Conservation (phyloP, 1,140 invertebrate species). For the Pseudoatta argentina region DNA sequence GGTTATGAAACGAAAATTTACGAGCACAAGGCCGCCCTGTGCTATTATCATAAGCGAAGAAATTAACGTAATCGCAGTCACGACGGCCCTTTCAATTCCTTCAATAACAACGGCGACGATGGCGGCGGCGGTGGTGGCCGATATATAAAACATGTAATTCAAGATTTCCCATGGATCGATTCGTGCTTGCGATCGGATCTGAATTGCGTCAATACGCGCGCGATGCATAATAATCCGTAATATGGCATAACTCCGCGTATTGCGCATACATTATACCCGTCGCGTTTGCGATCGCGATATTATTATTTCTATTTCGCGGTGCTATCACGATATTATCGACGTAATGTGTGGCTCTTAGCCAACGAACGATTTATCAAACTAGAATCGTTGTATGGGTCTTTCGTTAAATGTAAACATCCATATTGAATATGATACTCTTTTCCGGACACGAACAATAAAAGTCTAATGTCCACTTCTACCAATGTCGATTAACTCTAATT, state of each 20-base stretch:
- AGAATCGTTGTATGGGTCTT: neutral
- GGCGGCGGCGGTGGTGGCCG: neutral
- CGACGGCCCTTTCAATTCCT: conserved; percentile 65
- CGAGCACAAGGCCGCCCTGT: conserved; percentile 61
- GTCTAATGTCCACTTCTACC: too few relatives aligned
- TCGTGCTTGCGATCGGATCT: conserved; percentile 68
- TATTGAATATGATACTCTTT: neutral
- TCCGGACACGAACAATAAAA: neutral
- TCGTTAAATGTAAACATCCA: neutral
- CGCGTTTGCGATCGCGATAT: neutral
- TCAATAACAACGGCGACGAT: conserved; percentile 16
- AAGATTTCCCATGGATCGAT: conserved; percentile 77
- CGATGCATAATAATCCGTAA: conserved; percentile 75
- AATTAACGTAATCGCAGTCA: conserved; percentile 63
- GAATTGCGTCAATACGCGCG: conserved; percentile 77
- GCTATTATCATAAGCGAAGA: conserved; percentile 65
- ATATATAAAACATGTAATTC: conserved; percentile 73
- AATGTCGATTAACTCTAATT: too few relatives aligned
- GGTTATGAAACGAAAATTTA: conserved; percentile 65
- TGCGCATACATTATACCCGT: conserved; percentile 34
- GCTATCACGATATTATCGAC: conserved; percentile 30
- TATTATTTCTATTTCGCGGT: conserved; percentile 35
- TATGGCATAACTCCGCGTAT: conserved; percentile 63
- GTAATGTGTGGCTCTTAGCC: neutral
- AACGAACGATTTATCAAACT: neutral